Base-by-base conservation (phyloP, 2,113 vertebrate species). In the Hippocampus guttulatus region DNA sequence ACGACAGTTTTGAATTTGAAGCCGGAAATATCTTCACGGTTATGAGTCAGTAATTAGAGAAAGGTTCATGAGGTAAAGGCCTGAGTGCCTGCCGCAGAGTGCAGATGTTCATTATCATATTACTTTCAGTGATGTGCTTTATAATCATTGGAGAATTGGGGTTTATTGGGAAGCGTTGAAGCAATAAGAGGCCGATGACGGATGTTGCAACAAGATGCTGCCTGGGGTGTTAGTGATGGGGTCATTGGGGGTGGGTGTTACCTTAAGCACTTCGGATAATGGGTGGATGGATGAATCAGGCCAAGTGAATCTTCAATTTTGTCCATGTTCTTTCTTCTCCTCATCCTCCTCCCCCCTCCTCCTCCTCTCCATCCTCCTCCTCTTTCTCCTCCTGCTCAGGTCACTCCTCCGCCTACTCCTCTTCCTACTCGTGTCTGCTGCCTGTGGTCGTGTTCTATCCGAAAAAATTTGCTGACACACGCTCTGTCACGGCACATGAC, bases 381-480 rank as follows among this genome's bases (percentile, higher is more conserved):
- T 11, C 51, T 52, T 72, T 66, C n/a, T 65, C 23, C 51, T 45
- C 57, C 69, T 49, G 10, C 75, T 3, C 16, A 38, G 33, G 33
- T 38, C 5, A 5, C 65, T 18, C 8, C 41, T 14, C 7, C 33
- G 33, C 33, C 33, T 38, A 5, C 16, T 49, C 6, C 47, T 16
- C 15, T 18, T 49, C 15, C 16, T 49, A 3, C 47, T 18, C 38
- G 61, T 14, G 9, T 60, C 57, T 60, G 33, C 33, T 38, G 30
- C 9, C 20, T 9, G 61, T 80, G 81, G 73, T 79, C 70, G 74
- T 61, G 67, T 57, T 70, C 60, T 45, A 38, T 65, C 73, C 74
- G 8, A 16, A 16, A 79, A 71, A 85, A 81, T 78, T 78, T 84
- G 88, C 90, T 90, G 88, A 91, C 87, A 90, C 85, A 84, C 83